phyloP scores from a whole-genome alignment of 2,888 invertebrate species.

The Philopedon plagiatum region DNA sequence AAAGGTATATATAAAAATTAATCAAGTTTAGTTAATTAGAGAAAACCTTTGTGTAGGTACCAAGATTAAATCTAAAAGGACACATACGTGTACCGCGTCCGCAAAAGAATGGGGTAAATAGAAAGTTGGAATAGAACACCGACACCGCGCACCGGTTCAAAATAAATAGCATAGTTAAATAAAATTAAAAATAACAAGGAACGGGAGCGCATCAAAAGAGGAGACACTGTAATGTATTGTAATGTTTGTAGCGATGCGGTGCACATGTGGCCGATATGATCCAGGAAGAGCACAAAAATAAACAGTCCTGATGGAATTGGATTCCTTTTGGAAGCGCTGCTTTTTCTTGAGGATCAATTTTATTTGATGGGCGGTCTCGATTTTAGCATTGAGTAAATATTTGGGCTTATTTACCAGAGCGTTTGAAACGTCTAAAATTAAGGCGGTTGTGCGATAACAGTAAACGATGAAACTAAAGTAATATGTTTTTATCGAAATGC shows the following conservation, averaged over 20 bases:
- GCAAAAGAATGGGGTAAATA: no score
- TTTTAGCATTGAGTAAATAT: slow-evolving; percentile 6
- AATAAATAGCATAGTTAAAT: slow-evolving; percentile 5
- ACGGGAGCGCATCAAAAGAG: slow-evolving; percentile 13
- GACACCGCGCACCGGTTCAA: neutral
- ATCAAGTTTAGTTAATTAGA: no score
- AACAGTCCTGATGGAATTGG: slow-evolving; percentile 23
- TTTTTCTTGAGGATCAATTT: slow-evolving; percentile 21
- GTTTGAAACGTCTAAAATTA: slow-evolving; percentile 18
- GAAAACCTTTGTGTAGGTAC: no score
- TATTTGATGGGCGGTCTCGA: slow-evolving; percentile 19
- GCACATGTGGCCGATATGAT: slow-evolving; percentile 22
- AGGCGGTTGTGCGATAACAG: no score
- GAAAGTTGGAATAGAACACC: no score
- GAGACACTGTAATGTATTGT: slow-evolving; percentile 18
- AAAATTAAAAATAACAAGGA: slow-evolving; percentile 24
- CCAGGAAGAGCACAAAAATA: slow-evolving; percentile 28
- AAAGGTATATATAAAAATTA: no score
- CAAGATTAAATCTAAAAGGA: no score
- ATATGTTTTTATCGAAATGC: no score
- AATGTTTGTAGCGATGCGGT: slow-evolving; percentile 21
- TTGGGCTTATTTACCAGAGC: slow-evolving; percentile 1
- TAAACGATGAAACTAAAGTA: no score
- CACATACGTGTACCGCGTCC: no score
- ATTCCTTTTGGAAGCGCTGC: neutral